Evolutionary conservation across 2,888 invertebrate genomes (phyloP).

Genomic region (Ormia ochracea): DNA sequence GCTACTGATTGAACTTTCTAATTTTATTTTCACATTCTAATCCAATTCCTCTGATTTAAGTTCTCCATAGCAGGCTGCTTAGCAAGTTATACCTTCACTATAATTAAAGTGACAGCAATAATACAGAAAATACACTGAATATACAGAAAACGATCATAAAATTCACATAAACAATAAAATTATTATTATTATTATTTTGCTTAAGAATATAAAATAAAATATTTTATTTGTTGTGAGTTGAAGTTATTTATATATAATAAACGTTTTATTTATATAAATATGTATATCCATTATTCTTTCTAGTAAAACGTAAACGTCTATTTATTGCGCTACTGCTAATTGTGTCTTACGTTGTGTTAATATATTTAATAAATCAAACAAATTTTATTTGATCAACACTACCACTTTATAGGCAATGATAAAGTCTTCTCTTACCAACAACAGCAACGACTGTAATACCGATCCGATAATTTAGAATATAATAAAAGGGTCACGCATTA

Average conservation of each 20-base stretch:
- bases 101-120: too few species aligned
- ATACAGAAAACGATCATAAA: too few species aligned
- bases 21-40: not conserved
- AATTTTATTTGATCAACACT: conserved; percentile 18
- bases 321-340: conserved; percentile 61
- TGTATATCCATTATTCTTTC: not conserved
- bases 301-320: conserved; percentile 55
- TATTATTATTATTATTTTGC: not conserved
- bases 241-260: not conserved
- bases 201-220: too few species aligned
- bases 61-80: too few species aligned
- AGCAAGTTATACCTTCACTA: too few species aligned
- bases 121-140: too few species aligned
- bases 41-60: conserved; percentile 7
- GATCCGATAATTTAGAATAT: not conserved
- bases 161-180: not conserved
- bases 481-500: conserved; percentile 59
- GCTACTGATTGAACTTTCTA: not conserved
- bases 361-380: conserved; percentile 8
- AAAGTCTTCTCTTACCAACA: conserved; percentile 25
- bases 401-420: not conserved
- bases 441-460: conserved; percentile 21
- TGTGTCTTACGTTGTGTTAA: conserved; percentile 58
- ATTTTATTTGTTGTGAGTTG: too few species aligned
- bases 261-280: not conserved